These are phyloP conservation scores for Xanthorhoe designata DNA, from an alignment of 2,888 invertebrate species.

Conservation along the genomic window DNA sequence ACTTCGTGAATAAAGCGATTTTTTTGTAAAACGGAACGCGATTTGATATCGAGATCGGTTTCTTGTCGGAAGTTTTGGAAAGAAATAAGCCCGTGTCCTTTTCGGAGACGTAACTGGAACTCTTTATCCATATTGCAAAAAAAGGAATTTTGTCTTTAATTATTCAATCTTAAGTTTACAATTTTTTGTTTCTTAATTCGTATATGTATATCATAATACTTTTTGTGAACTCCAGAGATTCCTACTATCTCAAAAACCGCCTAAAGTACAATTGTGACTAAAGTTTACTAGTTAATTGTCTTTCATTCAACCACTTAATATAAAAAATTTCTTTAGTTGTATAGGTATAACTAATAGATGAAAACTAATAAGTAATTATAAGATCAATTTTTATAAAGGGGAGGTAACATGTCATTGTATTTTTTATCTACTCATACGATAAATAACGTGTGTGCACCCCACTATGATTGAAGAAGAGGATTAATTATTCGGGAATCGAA, in stretches of 20 bases:
- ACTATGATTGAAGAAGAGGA: conserved; percentile 35
- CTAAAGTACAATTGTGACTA: no score
- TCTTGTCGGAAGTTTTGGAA: conserved; percentile 35
- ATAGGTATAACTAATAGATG: background rate
- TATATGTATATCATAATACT: no score
- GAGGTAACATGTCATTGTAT: no score
- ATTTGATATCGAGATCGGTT: conserved; percentile 44
- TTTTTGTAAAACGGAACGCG: conserved; percentile 44
- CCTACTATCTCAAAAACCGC: no score
- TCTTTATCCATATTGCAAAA: conserved; percentile 4
- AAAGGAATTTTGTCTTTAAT: background rate
- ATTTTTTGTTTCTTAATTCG: no score
- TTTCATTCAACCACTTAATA: no score
- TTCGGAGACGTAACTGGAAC: conserved; percentile 36
- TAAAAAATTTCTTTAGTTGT: no score
- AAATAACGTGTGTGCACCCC: conserved; percentile 30
- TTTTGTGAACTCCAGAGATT: no score
- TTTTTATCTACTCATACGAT: conserved; percentile 13
- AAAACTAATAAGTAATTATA: background rate
- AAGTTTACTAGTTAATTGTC: no score
- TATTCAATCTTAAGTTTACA: background rate
- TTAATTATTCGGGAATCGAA: conserved; percentile 48
- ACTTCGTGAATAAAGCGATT: conserved; percentile 47
- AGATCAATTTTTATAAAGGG: no score
- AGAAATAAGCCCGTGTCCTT: conserved; percentile 43